Conservation (phyloP, 2,888 invertebrate species). For the Rhodophaea formosa region DNA sequence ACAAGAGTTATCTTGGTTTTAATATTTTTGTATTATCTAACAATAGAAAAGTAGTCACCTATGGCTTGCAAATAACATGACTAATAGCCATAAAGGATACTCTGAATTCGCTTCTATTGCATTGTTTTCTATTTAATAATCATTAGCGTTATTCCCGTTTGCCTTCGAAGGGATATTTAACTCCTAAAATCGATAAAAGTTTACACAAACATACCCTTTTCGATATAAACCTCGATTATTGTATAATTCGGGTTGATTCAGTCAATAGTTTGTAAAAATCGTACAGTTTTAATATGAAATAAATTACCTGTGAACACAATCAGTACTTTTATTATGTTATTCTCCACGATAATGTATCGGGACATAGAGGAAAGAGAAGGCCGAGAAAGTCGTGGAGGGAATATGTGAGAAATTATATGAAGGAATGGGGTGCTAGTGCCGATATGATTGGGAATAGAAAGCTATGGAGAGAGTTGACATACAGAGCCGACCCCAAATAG, state of each 20-base stretch:
- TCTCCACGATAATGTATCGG: no score
- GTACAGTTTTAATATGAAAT: slow-evolving; percentile 62
- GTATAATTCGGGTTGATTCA: slow-evolving; percentile 45
- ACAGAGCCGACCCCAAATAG: no score
- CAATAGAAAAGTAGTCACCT: slow-evolving; percentile 71
- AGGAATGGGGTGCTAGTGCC: no score
- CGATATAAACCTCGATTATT: slow-evolving; percentile 25
- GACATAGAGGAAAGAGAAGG: no score
- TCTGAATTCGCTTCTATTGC: slow-evolving; percentile 75
- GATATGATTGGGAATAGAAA: no score
- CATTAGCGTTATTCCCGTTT: slow-evolving; percentile 33
- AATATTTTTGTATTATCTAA: slow-evolving; percentile 73
- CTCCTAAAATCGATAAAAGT: slow-evolving; percentile 17
- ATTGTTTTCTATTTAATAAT: slow-evolving; percentile 68
- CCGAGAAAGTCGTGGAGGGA: no score
- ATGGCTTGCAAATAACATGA: slow-evolving; percentile 80
- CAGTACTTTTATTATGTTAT: slow-evolving; percentile 30
- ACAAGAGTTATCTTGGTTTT: slow-evolving; percentile 65
- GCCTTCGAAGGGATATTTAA: slow-evolving; percentile 25
- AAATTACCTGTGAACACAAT: slow-evolving; percentile 70
- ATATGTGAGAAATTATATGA: no score
- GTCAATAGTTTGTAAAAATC: slow-evolving; percentile 63
- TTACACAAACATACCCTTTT: slow-evolving; percentile 12
- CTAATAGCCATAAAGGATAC: slow-evolving; percentile 75
- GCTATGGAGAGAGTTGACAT: no score